Base-by-base conservation (phyloP, 2,113 vertebrate species). In the Pavo muticus region DNA sequence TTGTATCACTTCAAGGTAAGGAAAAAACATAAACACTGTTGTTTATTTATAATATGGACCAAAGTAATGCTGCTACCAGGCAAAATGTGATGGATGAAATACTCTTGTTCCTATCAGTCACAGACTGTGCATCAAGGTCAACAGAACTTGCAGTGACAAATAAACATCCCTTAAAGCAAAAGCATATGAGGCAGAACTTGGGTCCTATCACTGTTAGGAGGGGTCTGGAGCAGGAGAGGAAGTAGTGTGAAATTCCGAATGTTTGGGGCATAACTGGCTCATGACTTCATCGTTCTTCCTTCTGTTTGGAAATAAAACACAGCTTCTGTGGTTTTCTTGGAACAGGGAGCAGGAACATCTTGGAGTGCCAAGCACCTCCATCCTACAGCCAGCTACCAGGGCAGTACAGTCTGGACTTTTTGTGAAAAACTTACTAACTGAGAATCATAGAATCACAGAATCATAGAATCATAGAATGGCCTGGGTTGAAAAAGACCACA, bases 261-360 rank as follows among this genome's bases (percentile, higher is more conserved):
- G 9, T 81, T 94, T 88, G 76, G 70, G 63, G 86, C 87, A 56
- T 50, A 90, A 48, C 30, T 61, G 40, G 29, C 48, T 72, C 65
- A 40, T 35, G 14, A 57, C 48, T 90, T 75, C 69, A 91, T 75
- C 60, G 76, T 70, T 91, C 39, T 88, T 88, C 78, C 76, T 97
- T 91, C 77, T 80, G 48, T 89, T 83, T 95, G 88, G 91, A 95
- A 95, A 64, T 23, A 92, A 95, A 92, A 87, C 54, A 79, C 0
- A 0, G 13, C 16, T 88, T 72, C 77, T 42, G 83, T 2, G 2
- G 73, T 71, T 91, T 97, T 87, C 90, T 92, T 95, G 95, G 85
- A 94, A 91, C 2, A 35, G n/a, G 19, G 50, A 70, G 50, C 29
- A 94, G 60, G 92, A 85, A 88, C 45, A 11, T 56, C 68, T 59